Evolutionary conservation across 2,797 vertebrate genomes (phyloP), one percentile per base, ranked within the genome.

Genomic region (Pitangus sulphuratus): DNA sequence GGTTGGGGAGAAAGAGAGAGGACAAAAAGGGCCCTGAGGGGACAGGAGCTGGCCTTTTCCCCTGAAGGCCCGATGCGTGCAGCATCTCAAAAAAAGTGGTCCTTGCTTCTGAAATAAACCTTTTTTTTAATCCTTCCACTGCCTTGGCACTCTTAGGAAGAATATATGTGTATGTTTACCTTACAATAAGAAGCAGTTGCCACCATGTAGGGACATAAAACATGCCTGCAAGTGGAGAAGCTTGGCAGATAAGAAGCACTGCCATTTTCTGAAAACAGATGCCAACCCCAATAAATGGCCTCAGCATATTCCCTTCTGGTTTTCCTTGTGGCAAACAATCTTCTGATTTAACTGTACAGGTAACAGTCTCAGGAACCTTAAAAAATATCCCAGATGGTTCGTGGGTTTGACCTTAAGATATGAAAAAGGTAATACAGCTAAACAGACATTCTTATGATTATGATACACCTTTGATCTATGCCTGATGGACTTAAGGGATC

Each of bases 221-320:
- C 53, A 84, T 31, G 85, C 65, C 88, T 96, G 64, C 64, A 84
- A 89, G 86, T 89, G 92, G 48, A 87, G 86, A n/a, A 86, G 40
- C 61, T 84, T 95, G 62, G 81, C 68, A 94, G 95, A 87, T 44
- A 66, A 89, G 79, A 93, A 74, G 26, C 8, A 4, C 56, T 88
- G 61, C 61, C 64, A 35, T 95, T 95, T 93, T 80, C 51, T 69
- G 75, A 70, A 89, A 92, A 90, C 44, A 96, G 71, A 93, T 45
- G 40, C 18, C 83, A 78, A 48, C 2, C 39, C 62, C 35, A 33
- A 75, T 42, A 88, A 78, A 91, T 6, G 18, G 13, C 44, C 69
- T 96, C 84, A 87, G 58, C 47, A 54, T 15, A 39, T 40, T 44
- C 51, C 70, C 71, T 64, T 65, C 65, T 71, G 42, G 33, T 56